These are phyloP conservation scores for Psylliodes chrysocephalus DNA, from an alignment of 2,888 invertebrate genomes.

Conservation along the genomic window DNA sequence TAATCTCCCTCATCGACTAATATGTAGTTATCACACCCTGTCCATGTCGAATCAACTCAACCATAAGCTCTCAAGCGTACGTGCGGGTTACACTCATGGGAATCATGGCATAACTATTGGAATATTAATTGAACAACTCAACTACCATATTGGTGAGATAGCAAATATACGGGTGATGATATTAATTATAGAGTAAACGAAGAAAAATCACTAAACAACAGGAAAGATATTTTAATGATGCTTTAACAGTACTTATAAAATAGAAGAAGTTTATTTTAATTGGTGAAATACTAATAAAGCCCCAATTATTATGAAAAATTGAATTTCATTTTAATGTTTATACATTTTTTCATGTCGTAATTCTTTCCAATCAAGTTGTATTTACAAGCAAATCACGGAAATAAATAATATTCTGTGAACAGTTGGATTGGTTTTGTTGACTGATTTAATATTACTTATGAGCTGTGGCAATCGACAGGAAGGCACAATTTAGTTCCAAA, in stretches of 20 bases:
- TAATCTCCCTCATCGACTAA: conserved; percentile 37
- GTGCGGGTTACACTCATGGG: conserved; percentile 39
- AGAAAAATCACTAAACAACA: conserved; percentile 11
- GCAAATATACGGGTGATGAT: conserved; percentile 18
- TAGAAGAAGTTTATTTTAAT: too few species aligned
- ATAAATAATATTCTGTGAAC: too few species aligned
- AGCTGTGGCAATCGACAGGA: too few species aligned
- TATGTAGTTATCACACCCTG: conserved; percentile 53
- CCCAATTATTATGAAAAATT: too few species aligned
- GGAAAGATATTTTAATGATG: conserved; percentile 13
- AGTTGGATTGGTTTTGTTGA: too few species aligned
- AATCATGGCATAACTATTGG: conserved; percentile 27
- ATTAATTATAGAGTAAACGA: conserved; percentile 4
- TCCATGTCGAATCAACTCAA: conserved; percentile 47
- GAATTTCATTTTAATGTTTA: too few species aligned
- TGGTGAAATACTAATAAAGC: too few species aligned
- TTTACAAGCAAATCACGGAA: too few species aligned
- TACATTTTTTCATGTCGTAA: too few species aligned
- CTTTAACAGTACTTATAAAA: background rate
- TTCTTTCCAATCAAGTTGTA: too few species aligned
- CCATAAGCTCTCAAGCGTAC: conserved; percentile 35
- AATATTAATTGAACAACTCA: conserved; percentile 37
- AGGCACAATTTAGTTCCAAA: too few species aligned
- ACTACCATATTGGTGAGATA: conserved; percentile 25
- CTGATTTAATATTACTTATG: too few species aligned